Evolutionary conservation across 2,888 invertebrate species (phyloP).

Genomic region (Phortica okadai): DNA sequence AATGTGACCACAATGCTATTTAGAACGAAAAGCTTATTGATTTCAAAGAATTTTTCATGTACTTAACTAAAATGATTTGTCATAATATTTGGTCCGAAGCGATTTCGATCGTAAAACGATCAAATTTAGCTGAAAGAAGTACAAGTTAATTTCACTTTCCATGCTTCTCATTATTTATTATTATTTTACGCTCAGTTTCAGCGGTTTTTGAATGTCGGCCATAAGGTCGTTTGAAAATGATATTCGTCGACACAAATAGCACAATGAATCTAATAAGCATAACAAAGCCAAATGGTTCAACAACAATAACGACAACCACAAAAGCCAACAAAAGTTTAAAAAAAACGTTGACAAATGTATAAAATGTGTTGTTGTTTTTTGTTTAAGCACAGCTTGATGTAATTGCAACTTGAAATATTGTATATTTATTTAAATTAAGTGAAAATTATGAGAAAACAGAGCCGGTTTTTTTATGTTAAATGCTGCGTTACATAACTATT

Average conservation of each 20-base stretch:
- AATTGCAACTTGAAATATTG: not conserved
- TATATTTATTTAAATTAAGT: too few species aligned
- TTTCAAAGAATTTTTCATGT: not conserved
- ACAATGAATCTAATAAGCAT: not conserved
- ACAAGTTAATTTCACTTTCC: slow-evolving; percentile 11
- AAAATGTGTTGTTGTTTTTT: not conserved
- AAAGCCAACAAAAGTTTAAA: not conserved
- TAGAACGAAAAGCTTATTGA: slow-evolving; percentile 19
- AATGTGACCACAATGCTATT: slow-evolving; percentile 14
- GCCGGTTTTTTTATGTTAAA: too few species aligned
- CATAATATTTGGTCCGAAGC: not conserved
- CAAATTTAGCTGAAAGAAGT: not conserved
- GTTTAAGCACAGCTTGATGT: not conserved
- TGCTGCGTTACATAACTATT: not conserved
- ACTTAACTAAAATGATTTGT: not conserved
- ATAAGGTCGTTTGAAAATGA: slow-evolving; percentile 22
- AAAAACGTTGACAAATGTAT: not conserved
- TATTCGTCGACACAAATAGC: slow-evolving; percentile 1
- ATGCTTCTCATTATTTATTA: slow-evolving; percentile 4
- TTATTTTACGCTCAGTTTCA: not conserved
- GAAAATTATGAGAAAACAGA: too few species aligned
- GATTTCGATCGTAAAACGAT: not conserved
- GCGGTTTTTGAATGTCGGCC: slow-evolving; percentile 3
- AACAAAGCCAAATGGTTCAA: slow-evolving; percentile 1
- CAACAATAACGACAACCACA: slow-evolving; percentile 13